Conservation (phyloP, 2,888 invertebrate species). For the Eilema sororculum region DNA sequence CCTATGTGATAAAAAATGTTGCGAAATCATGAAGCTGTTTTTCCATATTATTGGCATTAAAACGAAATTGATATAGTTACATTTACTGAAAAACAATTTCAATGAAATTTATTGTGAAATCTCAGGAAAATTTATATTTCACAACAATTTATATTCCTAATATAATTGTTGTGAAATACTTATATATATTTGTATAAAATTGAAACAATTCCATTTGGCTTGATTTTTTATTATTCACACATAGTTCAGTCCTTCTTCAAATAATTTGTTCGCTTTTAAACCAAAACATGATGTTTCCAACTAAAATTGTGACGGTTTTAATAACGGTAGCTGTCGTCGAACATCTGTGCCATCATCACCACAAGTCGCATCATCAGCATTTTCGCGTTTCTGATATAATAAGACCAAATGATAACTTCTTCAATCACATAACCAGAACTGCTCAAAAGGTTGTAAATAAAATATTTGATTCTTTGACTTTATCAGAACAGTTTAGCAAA, state of each 20-base stretch:
- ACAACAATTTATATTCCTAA: not conserved
- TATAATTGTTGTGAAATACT: not conserved
- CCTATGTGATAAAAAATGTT: not conserved
- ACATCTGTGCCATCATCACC: slow-evolving; percentile 18
- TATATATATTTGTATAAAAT: not conserved
- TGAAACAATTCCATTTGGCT: slow-evolving; percentile 7
- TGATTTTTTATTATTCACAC: slow-evolving; percentile 2
- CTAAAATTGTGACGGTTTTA: slow-evolving; percentile 3
- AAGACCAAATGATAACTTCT: slow-evolving; percentile 42
- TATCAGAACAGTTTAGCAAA: slow-evolving; percentile 42
- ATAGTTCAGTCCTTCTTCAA: not conserved
- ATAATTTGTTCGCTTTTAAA: slow-evolving; percentile 4
- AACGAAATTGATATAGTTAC: too few species aligned
- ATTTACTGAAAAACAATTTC: not conserved
- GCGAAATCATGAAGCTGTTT: not conserved
- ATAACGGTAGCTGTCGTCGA: slow-evolving; percentile 11
- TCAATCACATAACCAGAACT: slow-evolving; percentile 42
- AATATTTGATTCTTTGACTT: slow-evolving; percentile 53
- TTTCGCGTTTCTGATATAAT: slow-evolving; percentile 27
- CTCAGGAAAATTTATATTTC: not conserved
- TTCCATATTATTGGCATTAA: not conserved
- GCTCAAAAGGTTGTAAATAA: slow-evolving; percentile 54
- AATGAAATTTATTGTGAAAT: not conserved
- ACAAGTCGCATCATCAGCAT: not conserved
- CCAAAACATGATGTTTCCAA: slow-evolving; percentile 12